Evolutionary conservation across 2,797 vertebrate genomes (phyloP), one percentile per base, ranked within the genome.

Genomic region (Smutsia temminckii): DNA sequence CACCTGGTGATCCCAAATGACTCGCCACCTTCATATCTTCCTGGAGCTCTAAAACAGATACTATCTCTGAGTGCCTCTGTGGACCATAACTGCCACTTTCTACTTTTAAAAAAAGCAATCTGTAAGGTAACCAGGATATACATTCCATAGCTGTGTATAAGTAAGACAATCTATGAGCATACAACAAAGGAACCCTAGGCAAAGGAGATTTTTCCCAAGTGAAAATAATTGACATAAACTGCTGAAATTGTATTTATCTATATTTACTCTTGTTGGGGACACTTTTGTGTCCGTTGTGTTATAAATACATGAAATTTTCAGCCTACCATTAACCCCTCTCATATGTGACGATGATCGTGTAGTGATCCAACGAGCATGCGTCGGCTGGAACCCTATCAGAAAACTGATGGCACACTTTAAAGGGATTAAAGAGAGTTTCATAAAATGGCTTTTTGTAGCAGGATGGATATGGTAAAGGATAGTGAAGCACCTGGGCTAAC

Each of bases 1-100:
- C 16, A 86, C 51, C 27, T 94, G 29, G 49, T 49, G n/a, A 59
- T 84, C 42, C 57, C 90, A 57, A 78, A 95, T 94, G 94, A 59
- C 17, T 93, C 16, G 25, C 23, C 9, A 61, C 10, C 27, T 88
- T 57, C 77, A 2, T 42, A 69, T 59, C 51, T 95, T 87, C 34
- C 51, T 68, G 14, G 32, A 29, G 16, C 88, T 53, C 71, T 92
- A 74, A 93, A 77, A 78, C n/a, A 95, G 46, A 86, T 37, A 59
- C 55, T 86, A n/a, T 77, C 95, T 89, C 78, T 84, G 57, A 91
- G 46, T 34, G 10, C n/a, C 83, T 49, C 37, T 59, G 10, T 16
- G 95, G 77, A 85, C 32, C 14, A 6, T 74, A 91, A 79, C 59
- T 93, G 51, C 78, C 72, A 88, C 51, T 55, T 59, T 84, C 51